Evolutionary conservation across 2,797 vertebrate genomes (phyloP).

Genomic region (Xiphophorus birchmanni): DNA sequence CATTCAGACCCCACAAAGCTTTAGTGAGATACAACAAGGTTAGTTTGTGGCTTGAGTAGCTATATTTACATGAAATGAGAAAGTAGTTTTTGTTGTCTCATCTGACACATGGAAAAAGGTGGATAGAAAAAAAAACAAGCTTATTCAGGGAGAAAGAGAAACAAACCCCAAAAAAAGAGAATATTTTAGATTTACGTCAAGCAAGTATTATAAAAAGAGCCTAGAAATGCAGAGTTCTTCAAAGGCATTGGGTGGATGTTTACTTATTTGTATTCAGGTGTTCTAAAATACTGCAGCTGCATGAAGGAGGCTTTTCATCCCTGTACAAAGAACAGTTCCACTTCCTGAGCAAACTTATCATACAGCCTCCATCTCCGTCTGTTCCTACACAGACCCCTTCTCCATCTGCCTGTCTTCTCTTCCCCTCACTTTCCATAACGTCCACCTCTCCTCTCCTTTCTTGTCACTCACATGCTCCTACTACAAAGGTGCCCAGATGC

Average conservation of each 20-base stretch:
- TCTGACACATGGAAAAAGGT: background rate
- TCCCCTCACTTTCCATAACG: constrained; percentile 55
- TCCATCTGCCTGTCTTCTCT: constrained; percentile 55
- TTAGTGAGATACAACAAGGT: background rate
- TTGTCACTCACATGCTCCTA: constrained; percentile 68
- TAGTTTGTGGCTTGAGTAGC: background rate
- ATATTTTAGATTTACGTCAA: background rate
- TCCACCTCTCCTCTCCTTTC: constrained; percentile 62
- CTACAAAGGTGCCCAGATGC: constrained; percentile 75
- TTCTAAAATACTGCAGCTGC: constrained; percentile 12
- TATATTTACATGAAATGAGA: background rate
- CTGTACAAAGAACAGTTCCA: constrained; percentile 27
- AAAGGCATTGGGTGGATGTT: background rate
- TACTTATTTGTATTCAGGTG: constrained; percentile 13
- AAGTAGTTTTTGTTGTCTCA: background rate
- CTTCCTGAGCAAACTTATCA: constrained; percentile 51
- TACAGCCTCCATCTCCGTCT: constrained; percentile 50
- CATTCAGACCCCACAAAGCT: background rate
- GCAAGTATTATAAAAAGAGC: background rate
- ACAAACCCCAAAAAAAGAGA: background rate
- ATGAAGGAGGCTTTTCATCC: constrained; percentile 32
- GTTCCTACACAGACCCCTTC: constrained; percentile 48
- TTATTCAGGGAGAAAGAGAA: background rate
- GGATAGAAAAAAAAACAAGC: background rate
- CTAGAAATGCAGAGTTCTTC: background rate